Percentiles rank a stretch among this genome's conserved stretches.
phyloP scores from a whole-genome alignment of 2,113 vertebrate genomes.

The Alexandromys fortis region DNA sequence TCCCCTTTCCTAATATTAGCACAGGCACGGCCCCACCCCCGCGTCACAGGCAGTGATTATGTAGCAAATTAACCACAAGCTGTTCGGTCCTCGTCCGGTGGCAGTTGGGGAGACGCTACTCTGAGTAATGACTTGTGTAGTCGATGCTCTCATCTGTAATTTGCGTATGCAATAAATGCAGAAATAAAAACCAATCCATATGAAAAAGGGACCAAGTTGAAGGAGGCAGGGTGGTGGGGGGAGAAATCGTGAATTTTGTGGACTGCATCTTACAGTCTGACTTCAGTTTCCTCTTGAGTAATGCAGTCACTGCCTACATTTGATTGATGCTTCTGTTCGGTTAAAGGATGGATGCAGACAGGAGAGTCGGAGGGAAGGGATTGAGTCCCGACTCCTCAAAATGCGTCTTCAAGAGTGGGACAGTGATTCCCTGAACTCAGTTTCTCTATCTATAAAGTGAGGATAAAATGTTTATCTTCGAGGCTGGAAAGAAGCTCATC shows the following conservation, averaged over 20 bases:
- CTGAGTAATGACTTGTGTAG: constrained; percentile 91
- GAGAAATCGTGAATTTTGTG: constrained; percentile 74
- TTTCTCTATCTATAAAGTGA: constrained; percentile 71
- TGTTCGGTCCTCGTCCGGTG: constrained; percentile 87
- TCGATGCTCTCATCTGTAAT: constrained; percentile 89
- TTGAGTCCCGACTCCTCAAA: constrained; percentile 18
- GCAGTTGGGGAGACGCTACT: constrained; percentile 88
- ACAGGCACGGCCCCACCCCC: constrained; percentile 86
- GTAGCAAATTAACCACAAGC: constrained; percentile 92
- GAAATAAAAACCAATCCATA: constrained; percentile 84
- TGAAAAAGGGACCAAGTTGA: constrained; percentile 76
- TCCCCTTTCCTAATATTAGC: constrained; percentile 90
- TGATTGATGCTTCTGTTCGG: constrained; percentile 63
- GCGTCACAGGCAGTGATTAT: constrained; percentile 89
- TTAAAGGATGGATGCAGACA: constrained; percentile 5
- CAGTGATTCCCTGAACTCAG: constrained; percentile 9
- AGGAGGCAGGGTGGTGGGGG: constrained; percentile 51
- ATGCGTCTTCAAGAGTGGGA: background rate
- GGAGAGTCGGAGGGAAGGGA: background rate
- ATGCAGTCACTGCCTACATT: constrained; percentile 53
- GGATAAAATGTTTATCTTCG: background rate
- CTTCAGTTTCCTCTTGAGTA: constrained; percentile 64
- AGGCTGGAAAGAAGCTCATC: background rate
- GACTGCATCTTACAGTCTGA: constrained; percentile 68
- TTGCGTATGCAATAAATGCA: constrained; percentile 88